Evolutionary conservation across 2,113 vertebrate species (phyloP), one percentile per base, ranked within the genome.

Genomic region (Petrocephalus microphthalmus): DNA sequence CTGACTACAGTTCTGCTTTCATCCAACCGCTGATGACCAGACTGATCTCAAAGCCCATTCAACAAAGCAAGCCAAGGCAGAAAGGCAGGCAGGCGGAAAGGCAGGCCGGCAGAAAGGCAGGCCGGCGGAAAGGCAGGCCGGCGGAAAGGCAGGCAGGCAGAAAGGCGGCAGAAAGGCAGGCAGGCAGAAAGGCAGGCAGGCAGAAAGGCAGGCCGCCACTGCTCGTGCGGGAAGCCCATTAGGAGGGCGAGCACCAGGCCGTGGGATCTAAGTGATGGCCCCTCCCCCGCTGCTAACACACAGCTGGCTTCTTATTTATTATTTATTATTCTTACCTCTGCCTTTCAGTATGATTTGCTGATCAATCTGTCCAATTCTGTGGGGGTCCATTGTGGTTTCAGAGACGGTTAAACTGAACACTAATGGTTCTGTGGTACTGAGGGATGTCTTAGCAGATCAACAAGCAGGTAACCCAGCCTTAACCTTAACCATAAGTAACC

Each of bases 1-100:
- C 22, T 81, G 8, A 49, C 20, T 22, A 53, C 11, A 13, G 11
- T 52, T 54, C 17, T 19, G 5, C 49, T 33, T 56, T 53, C 49
- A 56, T 25, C 17, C 2, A 33, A 54, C 49, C 82, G 25, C 78
- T 25, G 78, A 88, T 42, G 64, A 37, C 47, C 53, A 22, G 11
- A 42, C 2, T 87, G 47, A 81, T 78, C 13, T 13, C 33, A 10
- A 52, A 82, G 87, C 71, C 60, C 47, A 0, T 54, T 86, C 37
- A 33, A 19, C 52, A 84, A 85, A 85, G 42, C 81, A 56, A 85
- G n/a, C 88, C 86, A n/a, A n/a, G n/a, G n/a, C n/a, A n/a, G n/a
- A n/a, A n/a, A n/a, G n/a, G n/a, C n/a, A n/a, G n/a, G n/a, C n/a
- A n/a, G n/a, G n/a, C n/a, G n/a, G n/a, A n/a, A n/a, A n/a, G n/a